Base-by-base conservation (phyloP, 2,888 invertebrate genomes). In the Oligia latruncula region DNA sequence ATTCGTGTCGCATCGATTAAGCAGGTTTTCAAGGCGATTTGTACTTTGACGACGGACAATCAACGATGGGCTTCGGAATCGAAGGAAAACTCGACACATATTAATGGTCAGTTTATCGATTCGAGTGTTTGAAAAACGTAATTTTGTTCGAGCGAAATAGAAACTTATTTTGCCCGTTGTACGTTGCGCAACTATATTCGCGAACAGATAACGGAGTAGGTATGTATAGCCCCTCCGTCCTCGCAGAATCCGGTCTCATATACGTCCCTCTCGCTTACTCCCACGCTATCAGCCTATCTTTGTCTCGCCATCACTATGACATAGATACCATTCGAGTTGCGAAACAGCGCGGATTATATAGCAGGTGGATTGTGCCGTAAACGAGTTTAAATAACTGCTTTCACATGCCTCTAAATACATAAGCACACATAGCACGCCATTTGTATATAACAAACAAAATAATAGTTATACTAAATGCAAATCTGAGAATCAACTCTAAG, bases 261-360 rank as follows among this genome's bases (percentile, higher is more conserved):
- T 81, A 85, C 86, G 73, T 72, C 81, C 88, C 73, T 94, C 94
- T 94, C 93, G 84, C 89, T 96, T 94, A 77, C 91, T 88, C 95
- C 43, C 76, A 60, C 71, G 46, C 72, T 72, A 49, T 71, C 77
- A 49, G 76, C 40, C 76, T 93, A 89, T 76, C 5, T 79, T 90
- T 81, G 83, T 95, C 95, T 87, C 94, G 65, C 87, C 73, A 77
- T 86, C 95, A 87, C 93, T 92, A 91, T 96, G 97, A 96, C 97
- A 97, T 95, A 96, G 95, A 96, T 96, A 96, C 95, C 93, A 93
- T 92, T 92, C 81, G 90, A 92, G 94, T 97, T 96, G 97, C 96
- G 96, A 97, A 97, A 97, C 95, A 95, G 90, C 96, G 96, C 97
- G 95, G 96, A 97, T 96, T 96, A 96, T 95, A 96, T 95, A 95